These are phyloP conservation scores for Melanogrammus aeglefinus DNA, from an alignment of 2,797 vertebrate species.

Conservation along the genomic window DNA sequence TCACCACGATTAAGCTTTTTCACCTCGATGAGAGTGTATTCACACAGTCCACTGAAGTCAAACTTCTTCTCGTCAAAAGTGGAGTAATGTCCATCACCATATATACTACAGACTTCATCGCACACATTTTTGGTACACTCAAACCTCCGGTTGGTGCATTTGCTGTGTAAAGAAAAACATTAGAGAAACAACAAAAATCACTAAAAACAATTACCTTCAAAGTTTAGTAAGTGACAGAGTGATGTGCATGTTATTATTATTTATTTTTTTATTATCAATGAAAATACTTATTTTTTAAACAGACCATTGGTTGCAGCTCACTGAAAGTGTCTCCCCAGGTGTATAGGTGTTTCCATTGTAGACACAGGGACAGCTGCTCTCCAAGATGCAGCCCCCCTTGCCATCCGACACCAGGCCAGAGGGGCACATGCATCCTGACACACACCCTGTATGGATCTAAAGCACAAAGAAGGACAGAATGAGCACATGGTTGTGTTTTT, in stretches of 20 bases:
- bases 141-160: conserved; percentile 80
- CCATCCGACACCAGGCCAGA: conserved; percentile 78
- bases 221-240: not conserved
- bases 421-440: conserved; percentile 87
- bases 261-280: not conserved
- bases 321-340: conserved; percentile 77
- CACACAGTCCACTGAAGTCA: conserved; percentile 86
- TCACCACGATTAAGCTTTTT: not conserved
- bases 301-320: conserved; percentile 92
- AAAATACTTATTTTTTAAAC: conserved; percentile 24
- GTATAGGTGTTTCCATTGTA: conserved; percentile 81
- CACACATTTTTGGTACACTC: conserved; percentile 79
- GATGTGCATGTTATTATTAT: not conserved
- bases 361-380: conserved; percentile 80
- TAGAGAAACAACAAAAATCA: not conserved
- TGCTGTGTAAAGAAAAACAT: conserved; percentile 63
- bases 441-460: conserved; percentile 81
- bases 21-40: conserved; percentile 90
- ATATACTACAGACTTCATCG: conserved; percentile 80
- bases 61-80: conserved; percentile 90
- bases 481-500: not conserved
- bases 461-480: conserved; percentile 9
- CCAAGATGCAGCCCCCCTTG: conserved; percentile 75
- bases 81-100: conserved; percentile 88
- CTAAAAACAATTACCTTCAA: not conserved